Percentiles rank a stretch among this genome's conserved stretches.
Conservation (phyloP, 2,888 invertebrate genomes). For the Acleris laterana region DNA sequence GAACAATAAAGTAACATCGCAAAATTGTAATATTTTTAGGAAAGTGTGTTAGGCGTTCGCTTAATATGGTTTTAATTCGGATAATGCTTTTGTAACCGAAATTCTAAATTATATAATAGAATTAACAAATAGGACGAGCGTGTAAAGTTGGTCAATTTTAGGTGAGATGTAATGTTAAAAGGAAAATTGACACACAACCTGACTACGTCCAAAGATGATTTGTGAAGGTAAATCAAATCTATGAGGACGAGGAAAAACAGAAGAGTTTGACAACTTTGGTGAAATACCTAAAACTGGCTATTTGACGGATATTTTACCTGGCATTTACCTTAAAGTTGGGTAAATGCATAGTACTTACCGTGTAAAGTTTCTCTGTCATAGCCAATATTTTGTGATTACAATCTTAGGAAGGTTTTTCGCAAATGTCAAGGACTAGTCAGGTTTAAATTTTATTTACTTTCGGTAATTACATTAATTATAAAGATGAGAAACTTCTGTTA, state of each 20-base stretch:
- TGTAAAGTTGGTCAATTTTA: conserved; percentile 70
- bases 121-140: conserved; percentile 41
- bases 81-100: conserved; percentile 46
- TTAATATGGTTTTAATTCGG: conserved; percentile 40
- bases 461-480: conserved; percentile 10
- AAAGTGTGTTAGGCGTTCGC: conserved; percentile 57
- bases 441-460: background rate
- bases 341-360: background rate
- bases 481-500: conserved; percentile 11
- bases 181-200: conserved; percentile 20
- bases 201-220: conserved; percentile 9
- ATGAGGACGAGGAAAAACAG: no score
- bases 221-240: no score
- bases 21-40: conserved; percentile 42
- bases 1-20: conserved; percentile 41
- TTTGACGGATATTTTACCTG: no score
- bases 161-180: conserved; percentile 46
- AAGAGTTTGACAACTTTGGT: no score
- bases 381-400: no score
- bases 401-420: no score
- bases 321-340: background rate
- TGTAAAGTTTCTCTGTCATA: no score
- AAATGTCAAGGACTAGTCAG: conserved; percentile 5
- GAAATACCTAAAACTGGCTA: no score
- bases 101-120: conserved; percentile 71